phyloP scores from a whole-genome alignment of 1,140 invertebrate genomes.

The Ooceraea biroi region DNA sequence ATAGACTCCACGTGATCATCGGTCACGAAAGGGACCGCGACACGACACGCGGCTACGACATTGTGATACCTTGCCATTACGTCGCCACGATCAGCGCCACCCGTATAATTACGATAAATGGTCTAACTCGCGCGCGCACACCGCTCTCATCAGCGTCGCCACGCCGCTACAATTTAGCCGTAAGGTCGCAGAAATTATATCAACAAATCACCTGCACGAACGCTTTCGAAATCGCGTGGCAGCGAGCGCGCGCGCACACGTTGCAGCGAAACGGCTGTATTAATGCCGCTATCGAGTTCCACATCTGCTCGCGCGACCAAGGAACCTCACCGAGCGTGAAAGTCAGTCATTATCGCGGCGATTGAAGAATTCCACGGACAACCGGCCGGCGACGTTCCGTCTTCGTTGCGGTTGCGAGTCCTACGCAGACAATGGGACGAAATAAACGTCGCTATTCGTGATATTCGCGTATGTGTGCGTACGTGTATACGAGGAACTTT shows the following conservation, averaged over 20 bases:
- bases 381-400: constrained; percentile 20
- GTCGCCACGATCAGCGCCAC: constrained; percentile 56
- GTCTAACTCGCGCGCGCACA: constrained; percentile 6
- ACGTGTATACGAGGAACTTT: not conserved
- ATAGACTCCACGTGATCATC: constrained; percentile 46
- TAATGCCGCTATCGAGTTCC: constrained; percentile 34
- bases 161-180: constrained; percentile 49
- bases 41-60: constrained; percentile 49
- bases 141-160: constrained; percentile 17
- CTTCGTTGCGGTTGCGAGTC: constrained; percentile 25
- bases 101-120: constrained; percentile 56
- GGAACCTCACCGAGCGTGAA: constrained; percentile 47
- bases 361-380: constrained; percentile 62
- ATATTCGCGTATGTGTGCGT: not conserved
- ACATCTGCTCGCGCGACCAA: constrained; percentile 49
- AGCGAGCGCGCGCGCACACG: not conserved
- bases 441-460: constrained; percentile 26
- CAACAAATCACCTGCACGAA: constrained; percentile 44
- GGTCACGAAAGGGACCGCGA: constrained; percentile 59
- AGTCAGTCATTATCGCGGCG: constrained; percentile 50
- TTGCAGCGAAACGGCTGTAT: constrained; percentile 35
- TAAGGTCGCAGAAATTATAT: constrained; percentile 70
- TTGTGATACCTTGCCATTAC: constrained; percentile 67
- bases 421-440: constrained; percentile 22
- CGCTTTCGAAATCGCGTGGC: constrained; percentile 52